These are phyloP conservation scores for Chironomus riparius DNA, from an alignment of 2,888 invertebrate species.

Conservation along the genomic window DNA sequence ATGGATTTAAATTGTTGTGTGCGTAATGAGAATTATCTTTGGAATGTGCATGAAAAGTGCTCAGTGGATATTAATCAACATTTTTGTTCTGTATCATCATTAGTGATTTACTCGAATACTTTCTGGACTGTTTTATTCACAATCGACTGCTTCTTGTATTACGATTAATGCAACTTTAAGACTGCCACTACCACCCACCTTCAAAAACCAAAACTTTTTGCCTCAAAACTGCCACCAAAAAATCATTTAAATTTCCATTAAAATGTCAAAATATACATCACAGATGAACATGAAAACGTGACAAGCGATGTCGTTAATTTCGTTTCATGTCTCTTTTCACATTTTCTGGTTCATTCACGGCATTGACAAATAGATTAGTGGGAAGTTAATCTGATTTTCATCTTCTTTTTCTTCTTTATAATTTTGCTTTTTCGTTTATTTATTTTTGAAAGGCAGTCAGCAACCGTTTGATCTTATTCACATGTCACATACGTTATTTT, in stretches of 20 bases:
- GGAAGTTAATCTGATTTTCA: neutral
- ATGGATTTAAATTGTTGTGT: neutral
- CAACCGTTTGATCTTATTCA: neutral
- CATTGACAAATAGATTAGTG: slow-evolving; percentile 7
- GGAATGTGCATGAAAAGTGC: too few species aligned
- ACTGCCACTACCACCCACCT: too few species aligned
- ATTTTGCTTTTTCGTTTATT: too few species aligned
- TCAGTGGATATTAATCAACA: too few species aligned
- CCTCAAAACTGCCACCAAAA: neutral
- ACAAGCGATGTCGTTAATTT: slow-evolving; percentile 4
- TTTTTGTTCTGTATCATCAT: too few species aligned
- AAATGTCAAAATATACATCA: neutral
- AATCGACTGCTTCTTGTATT: too few species aligned
- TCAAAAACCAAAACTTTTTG: too few species aligned
- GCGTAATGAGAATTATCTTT: neutral
- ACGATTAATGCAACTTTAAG: too few species aligned
- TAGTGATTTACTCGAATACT: too few species aligned
- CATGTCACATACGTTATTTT: neutral
- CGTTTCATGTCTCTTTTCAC: neutral
- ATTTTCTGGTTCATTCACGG: neutral
- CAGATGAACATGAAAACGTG: neutral
- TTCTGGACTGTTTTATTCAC: too few species aligned
- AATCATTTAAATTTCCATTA: slow-evolving; percentile 3
- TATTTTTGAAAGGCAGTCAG: too few species aligned
- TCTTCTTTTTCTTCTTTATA: neutral